Evolutionary conservation across 1,140 invertebrate species (phyloP), one percentile per base, ranked within the genome.

Genomic region (Trissolcus basalis): DNA sequence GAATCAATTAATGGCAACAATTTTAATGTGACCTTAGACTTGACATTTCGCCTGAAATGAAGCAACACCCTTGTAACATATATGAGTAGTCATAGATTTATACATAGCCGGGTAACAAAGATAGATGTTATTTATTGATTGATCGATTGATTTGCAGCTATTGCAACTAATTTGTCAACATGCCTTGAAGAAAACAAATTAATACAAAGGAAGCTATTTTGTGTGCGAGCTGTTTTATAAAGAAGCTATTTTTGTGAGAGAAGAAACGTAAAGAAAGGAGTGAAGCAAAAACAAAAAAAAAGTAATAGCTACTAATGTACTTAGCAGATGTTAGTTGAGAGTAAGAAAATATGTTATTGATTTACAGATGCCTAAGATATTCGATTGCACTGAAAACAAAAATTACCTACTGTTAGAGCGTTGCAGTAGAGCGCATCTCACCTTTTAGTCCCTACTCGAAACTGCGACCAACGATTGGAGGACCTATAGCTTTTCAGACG

Each of bases 161-260:
- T 44, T 61, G 65, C 63, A 67, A 59, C 14, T 68, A 13, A 54
- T 60, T 69, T 47, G 43, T 55, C 47, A 45, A 47, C 39, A 77
- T 64, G 69, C 69, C 69, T 72, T 72, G 54, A 53, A 41, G 53
- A 53, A 64, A 64, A 9, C 9, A 39, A 39, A 9, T 39, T 10
- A 9, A 39, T n/a, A 39, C n/a, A 11, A n/a, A 27, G 53, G 16
- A 47, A 71, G 59, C 68, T 71, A 71, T 71, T 71, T 71, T 71
- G 45, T 70, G 67, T 71, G 50, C 36, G 60, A 64, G 49, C 60
- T 64, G 39, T 72, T 72, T 64, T 80, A 82, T 80, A 80, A 49
- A 77, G 63, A 79, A 44, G 48, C 77, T 72, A 79, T 71, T 80
- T 63, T 78, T 75, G 67, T 63, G 59, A 71, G 53, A 13, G n/a